These are phyloP conservation scores for Siphamia tubifer DNA, from an alignment of 2,113 vertebrate genomes.

Conservation along the genomic window DNA sequence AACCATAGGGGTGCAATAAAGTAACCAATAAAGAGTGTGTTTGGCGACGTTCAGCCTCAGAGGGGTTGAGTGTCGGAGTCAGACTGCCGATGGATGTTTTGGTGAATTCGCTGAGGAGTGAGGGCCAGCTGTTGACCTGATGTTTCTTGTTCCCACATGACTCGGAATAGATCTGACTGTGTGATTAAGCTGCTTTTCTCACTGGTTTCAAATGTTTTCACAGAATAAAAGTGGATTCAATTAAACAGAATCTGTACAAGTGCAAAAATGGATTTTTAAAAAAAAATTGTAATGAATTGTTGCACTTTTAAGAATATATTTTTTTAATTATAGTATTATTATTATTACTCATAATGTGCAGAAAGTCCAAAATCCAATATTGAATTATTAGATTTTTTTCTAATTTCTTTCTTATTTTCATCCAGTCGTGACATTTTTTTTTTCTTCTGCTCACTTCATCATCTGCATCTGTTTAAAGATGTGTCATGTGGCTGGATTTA, in stretches of 20 bases:
- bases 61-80: slow-evolving; percentile 39
- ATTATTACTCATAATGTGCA: too few species aligned
- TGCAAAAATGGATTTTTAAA: too few species aligned
- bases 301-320: too few species aligned
- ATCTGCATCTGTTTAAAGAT: slow-evolving; percentile 13
- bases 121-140: slow-evolving; percentile 65
- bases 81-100: slow-evolving; percentile 25
- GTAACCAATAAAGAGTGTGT: slow-evolving; percentile 20
- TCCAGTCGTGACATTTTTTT: too few species aligned
- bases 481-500: slow-evolving; percentile 4
- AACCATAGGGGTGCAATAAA: slow-evolving; percentile 31
- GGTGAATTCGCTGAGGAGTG: slow-evolving; percentile 21
- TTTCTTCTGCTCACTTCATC: not conserved
- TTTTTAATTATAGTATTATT: too few species aligned
- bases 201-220: not conserved
- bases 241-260: not conserved
- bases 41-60: not conserved
- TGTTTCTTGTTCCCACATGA: slow-evolving; percentile 63
- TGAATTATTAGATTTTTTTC: too few species aligned
- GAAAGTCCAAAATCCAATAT: too few species aligned
- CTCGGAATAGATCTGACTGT: slow-evolving; percentile 55
- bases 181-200: slow-evolving; percentile 40
- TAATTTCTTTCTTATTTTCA: too few species aligned
- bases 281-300: not conserved
- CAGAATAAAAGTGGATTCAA: not conserved